A percentile compares a stretch with the other conserved stretches of the same genome.
These are phyloP conservation scores for Epinephelus malabaricus DNA, from an alignment of 2,797 vertebrate genomes.

Conservation along the genomic window DNA sequence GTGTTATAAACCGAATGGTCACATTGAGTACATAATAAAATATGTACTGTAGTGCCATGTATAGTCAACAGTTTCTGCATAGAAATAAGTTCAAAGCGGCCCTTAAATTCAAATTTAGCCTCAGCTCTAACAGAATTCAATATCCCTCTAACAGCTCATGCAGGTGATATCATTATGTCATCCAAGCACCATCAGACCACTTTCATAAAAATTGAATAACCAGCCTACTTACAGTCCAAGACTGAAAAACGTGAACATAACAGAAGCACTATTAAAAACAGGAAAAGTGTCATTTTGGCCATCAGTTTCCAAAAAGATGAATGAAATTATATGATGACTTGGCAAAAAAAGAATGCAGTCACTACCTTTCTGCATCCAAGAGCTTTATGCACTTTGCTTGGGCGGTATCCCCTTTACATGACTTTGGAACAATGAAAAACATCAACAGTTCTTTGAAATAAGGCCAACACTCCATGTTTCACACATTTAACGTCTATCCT, in stretches of 20 bases:
- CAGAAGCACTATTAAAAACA: not conserved
- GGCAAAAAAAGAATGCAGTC: no score
- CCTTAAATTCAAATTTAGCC: not conserved
- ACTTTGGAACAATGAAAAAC: not conserved
- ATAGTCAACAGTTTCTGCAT: not conserved
- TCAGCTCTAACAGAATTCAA: not conserved
- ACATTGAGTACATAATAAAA: not conserved
- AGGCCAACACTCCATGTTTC: not conserved
- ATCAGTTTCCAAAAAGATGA: not conserved
- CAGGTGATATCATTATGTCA: conserved; percentile 1
- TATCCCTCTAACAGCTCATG: not conserved
- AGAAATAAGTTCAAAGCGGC: not conserved
- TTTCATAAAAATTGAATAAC: not conserved
- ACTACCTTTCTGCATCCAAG: not conserved
- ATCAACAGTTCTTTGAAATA: not conserved
- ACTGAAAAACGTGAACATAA: not conserved
- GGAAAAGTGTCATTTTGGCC: not conserved
- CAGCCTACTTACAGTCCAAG: not conserved
- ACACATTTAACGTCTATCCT: not conserved
- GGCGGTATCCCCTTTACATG: not conserved
- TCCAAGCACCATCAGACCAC: not conserved
- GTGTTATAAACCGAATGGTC: not conserved
- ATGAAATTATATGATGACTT: not conserved
- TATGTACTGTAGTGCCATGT: not conserved
- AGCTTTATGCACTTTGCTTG: not conserved